Conservation (phyloP, 2,113 vertebrate species). For the Protobothrops flavoviridis region DNA sequence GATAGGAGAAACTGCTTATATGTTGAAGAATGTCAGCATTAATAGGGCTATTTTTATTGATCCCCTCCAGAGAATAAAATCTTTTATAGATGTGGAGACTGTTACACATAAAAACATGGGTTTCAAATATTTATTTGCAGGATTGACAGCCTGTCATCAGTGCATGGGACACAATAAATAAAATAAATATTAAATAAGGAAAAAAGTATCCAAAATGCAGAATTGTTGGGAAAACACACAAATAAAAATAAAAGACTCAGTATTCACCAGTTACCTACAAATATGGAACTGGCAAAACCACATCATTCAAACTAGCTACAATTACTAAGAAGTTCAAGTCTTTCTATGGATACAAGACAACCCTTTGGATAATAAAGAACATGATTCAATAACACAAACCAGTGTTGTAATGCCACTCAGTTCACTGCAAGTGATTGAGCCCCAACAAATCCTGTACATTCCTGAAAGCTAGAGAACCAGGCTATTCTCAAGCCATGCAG, state of each 20-base stretch:
- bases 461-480: neutral
- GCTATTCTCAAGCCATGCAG: neutral
- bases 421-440: neutral
- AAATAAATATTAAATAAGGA: conserved; percentile 44
- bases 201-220: neutral
- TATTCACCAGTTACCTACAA: neutral
- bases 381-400: conserved; percentile 5
- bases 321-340: neutral
- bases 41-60: neutral
- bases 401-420: neutral
- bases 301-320: neutral
- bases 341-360: neutral
- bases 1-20: neutral
- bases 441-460: neutral
- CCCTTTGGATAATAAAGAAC: neutral
- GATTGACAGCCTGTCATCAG: conserved; percentile 10
- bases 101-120: neutral
- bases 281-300: neutral
- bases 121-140: conserved; percentile 25
- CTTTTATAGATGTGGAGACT: neutral
- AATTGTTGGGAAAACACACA: neutral
- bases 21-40: no score
- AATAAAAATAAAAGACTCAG: neutral
- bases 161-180: conserved; percentile 13
- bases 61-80: neutral